These are phyloP conservation scores for Drosophila nannoptera DNA, from an alignment of 1,140 invertebrate species.

Conservation along the genomic window DNA sequence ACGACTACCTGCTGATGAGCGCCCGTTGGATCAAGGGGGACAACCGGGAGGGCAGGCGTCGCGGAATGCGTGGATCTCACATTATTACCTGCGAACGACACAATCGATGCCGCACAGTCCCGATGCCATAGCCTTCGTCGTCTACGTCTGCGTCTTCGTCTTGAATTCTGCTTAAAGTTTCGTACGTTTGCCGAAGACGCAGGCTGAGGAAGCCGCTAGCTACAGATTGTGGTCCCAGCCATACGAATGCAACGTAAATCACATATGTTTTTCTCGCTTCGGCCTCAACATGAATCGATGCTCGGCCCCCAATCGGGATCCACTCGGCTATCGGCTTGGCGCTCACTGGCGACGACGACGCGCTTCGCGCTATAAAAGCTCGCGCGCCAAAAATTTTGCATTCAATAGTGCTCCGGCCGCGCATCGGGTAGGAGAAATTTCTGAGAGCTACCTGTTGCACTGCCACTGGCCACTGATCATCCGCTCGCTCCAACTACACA, in stretches of 20 bases:
- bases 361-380: constrained; percentile 71
- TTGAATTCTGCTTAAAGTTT: constrained; percentile 72
- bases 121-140: constrained; percentile 20
- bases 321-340: constrained; percentile 38
- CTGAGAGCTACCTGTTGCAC: constrained; percentile 62
- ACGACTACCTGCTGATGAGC: constrained; percentile 70
- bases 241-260: constrained; percentile 50
- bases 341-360: constrained; percentile 43
- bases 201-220: constrained; percentile 6
- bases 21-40: constrained; percentile 5
- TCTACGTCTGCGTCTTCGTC: constrained; percentile 19
- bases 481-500: constrained; percentile 37
- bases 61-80: constrained; percentile 76
- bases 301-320: constrained; percentile 41
- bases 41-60: constrained; percentile 25
- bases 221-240: constrained; percentile 27
- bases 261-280: constrained; percentile 55
- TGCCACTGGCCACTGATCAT: constrained; percentile 27
- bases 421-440: constrained; percentile 43
- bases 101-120: constrained; percentile 65
- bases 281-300: constrained; percentile 47
- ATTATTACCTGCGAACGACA: constrained; percentile 78
- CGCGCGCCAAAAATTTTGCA: constrained; percentile 74
- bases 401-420: constrained; percentile 53
- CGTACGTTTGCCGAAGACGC: constrained; percentile 32